Conservation (phyloP, 2,797 vertebrate genomes). For the Chanos chanos region DNA sequence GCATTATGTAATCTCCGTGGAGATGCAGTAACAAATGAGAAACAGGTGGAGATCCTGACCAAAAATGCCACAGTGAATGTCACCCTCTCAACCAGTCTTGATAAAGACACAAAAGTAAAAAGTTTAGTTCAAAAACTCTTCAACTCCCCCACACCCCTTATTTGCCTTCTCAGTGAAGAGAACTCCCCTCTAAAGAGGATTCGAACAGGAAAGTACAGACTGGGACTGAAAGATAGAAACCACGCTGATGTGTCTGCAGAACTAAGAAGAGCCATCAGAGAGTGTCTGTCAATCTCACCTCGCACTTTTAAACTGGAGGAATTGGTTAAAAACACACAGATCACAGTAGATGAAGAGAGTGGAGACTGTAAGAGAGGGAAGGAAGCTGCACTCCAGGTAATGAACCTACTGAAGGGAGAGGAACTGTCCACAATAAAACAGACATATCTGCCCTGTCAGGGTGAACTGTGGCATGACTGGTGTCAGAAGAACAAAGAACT, state of each 20-base stretch:
- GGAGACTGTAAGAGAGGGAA: constrained; percentile 53
- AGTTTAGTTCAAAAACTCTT: constrained; percentile 33
- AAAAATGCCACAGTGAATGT: constrained; percentile 62
- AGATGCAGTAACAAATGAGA: constrained; percentile 52
- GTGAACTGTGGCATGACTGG: constrained; percentile 69
- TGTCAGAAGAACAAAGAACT: constrained; percentile 69
- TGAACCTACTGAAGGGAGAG: constrained; percentile 37
- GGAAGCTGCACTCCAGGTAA: constrained; percentile 41
- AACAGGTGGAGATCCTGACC: constrained; percentile 58
- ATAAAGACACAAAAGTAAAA: constrained; percentile 24
- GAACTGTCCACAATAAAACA: constrained; percentile 58
- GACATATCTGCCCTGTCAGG: constrained; percentile 68
- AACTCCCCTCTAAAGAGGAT: neutral
- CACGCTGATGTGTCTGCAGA: constrained; percentile 54
- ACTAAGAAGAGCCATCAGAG: constrained; percentile 44
- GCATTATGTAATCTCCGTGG: constrained; percentile 63
- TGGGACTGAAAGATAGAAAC: constrained; percentile 63
- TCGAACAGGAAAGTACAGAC: constrained; percentile 36
- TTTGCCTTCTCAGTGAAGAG: constrained; percentile 59
- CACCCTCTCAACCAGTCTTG: constrained; percentile 46
- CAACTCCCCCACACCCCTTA: constrained; percentile 49
- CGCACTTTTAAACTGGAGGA: constrained; percentile 45
- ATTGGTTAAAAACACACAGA: constrained; percentile 36
- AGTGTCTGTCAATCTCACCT: constrained; percentile 28
- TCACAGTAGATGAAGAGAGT: constrained; percentile 64